These are phyloP conservation scores for Hedychridium roseum DNA, from an alignment of 2,888 invertebrate genomes.

Conservation along the genomic window DNA sequence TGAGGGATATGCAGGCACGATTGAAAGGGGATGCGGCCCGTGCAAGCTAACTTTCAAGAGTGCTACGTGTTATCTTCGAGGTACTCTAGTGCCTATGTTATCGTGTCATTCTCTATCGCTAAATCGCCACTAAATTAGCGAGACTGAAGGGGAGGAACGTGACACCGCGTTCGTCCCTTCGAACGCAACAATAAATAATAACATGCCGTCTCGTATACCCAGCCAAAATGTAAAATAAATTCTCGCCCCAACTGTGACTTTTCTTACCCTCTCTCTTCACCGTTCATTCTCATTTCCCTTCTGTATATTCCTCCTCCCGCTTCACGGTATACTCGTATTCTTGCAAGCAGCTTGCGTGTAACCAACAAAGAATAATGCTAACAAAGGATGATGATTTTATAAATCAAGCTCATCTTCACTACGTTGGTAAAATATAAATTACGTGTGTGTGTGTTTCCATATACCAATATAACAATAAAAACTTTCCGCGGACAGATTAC, in stretches of 20 bases:
- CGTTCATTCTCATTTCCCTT: slow-evolving; percentile 1
- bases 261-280: slow-evolving; percentile 7
- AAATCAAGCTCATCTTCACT: no score
- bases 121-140: slow-evolving; percentile 44
- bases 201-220: slow-evolving; percentile 29
- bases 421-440: background rate
- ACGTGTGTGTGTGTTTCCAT: slow-evolving; percentile 9
- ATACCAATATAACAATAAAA: slow-evolving; percentile 19
- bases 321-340: background rate
- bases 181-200: slow-evolving; percentile 41
- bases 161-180: slow-evolving; percentile 19
- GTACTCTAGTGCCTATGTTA: slow-evolving; percentile 54
- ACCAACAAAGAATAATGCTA: no score
- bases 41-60: slow-evolving; percentile 58
- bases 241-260: slow-evolving; percentile 12
- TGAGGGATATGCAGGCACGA: slow-evolving; percentile 23
- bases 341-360: background rate
- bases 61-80: slow-evolving; percentile 50
- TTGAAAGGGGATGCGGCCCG: slow-evolving; percentile 47
- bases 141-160: slow-evolving; percentile 24
- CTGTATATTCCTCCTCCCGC: background rate
- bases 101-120: slow-evolving; percentile 44
- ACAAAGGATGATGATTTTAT: no score
- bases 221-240: slow-evolving; percentile 20
- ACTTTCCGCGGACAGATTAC: no score